Percentiles rank a stretch among this genome's conserved stretches.
Evolutionary conservation across 2,888 invertebrate genomes (phyloP).

Genomic region (Tinea semifulvella): DNA sequence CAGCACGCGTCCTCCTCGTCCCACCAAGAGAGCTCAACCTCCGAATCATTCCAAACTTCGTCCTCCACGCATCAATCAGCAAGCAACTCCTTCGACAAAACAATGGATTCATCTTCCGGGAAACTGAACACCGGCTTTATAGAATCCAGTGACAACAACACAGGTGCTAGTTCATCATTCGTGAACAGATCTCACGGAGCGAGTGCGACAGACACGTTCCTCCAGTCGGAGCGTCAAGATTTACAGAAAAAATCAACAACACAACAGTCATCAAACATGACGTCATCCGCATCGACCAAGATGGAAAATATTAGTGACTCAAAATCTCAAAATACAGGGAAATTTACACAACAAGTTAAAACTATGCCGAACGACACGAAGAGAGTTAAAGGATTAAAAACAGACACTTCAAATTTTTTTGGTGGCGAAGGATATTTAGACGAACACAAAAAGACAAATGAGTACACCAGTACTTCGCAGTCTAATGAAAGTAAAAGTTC

Average conservation of each 20-base stretch:
- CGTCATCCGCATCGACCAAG: slow-evolving; percentile 18
- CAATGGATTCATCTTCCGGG: slow-evolving; percentile 46
- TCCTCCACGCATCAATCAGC: slow-evolving; percentile 49
- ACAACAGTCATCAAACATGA: slow-evolving; percentile 26
- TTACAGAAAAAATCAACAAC: slow-evolving; percentile 26
- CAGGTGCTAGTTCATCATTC: slow-evolving; percentile 33
- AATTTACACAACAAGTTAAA: slow-evolving; percentile 35
- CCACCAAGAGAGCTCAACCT: slow-evolving; percentile 52
- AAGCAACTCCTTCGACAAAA: slow-evolving; percentile 45
- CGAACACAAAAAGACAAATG: slow-evolving; percentile 38
- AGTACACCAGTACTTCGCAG: slow-evolving; percentile 47
- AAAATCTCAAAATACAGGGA: slow-evolving; percentile 20
- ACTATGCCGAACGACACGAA: slow-evolving; percentile 37
- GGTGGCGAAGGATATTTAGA: slow-evolving; percentile 47
- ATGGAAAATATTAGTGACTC: slow-evolving; percentile 23
- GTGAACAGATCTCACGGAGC: slow-evolving; percentile 42
- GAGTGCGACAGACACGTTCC: slow-evolving; percentile 45
- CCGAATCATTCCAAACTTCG: slow-evolving; percentile 50
- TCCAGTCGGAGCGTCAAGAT: slow-evolving; percentile 52
- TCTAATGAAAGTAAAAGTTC: slow-evolving; percentile 63
- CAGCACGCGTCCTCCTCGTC: slow-evolving; percentile 44
- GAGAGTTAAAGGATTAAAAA: slow-evolving; percentile 36
- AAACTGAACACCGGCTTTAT: slow-evolving; percentile 56
- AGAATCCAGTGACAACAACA: slow-evolving; percentile 32
- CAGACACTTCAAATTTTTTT: slow-evolving; percentile 45